Percentiles rank a stretch among this genome's conserved stretches.
Conservation (phyloP, 2,888 invertebrate genomes). For the Erebia ligea region DNA sequence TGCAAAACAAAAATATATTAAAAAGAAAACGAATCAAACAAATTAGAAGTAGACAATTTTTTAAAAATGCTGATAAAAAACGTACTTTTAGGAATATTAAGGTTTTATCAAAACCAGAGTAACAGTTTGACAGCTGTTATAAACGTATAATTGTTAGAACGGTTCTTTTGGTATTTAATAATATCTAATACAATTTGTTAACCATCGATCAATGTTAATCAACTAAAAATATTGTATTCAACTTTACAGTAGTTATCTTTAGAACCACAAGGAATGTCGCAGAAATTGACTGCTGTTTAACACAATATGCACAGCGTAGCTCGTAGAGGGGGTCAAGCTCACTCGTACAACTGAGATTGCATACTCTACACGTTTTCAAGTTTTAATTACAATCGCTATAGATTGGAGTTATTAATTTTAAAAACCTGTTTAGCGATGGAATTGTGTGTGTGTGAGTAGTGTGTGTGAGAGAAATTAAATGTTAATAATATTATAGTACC, state of each 20-base stretch:
- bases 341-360: conserved; percentile 53
- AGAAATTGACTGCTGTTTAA: conserved; percentile 24
- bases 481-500: no score
- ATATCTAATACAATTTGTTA: background rate
- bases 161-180: background rate
- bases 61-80: no score
- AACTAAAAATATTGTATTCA: background rate
- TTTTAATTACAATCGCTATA: conserved; percentile 35
- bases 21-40: no score
- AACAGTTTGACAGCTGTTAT: background rate
- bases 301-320: conserved; percentile 36
- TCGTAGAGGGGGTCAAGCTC: conserved; percentile 60
- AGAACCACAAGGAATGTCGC: conserved; percentile 6
- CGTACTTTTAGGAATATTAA: background rate
- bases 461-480: no score
- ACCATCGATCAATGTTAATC: background rate
- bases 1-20: no score
- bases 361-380: conserved; percentile 37
- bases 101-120: background rate
- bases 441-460: no score
- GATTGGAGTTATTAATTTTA: conserved; percentile 11
- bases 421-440: no score
- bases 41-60: no score
- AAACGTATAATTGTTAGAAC: conserved; percentile 1
- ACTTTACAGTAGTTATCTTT: background rate